phyloP scores from a whole-genome alignment of 2,888 invertebrate genomes.

The Calliphora vomitoria region DNA sequence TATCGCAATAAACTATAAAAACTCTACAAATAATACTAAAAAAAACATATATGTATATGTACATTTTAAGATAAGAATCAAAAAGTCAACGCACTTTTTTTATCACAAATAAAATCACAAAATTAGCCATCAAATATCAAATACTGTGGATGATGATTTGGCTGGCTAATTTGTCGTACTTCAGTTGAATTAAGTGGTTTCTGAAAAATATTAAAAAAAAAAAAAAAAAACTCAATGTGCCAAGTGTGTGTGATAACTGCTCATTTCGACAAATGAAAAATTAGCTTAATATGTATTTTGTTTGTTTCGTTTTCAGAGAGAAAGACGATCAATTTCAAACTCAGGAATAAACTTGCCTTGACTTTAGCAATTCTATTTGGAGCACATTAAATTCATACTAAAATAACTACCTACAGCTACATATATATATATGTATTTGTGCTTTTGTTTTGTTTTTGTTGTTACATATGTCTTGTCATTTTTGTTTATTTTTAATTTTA shows the following conservation, averaged over 20 bases:
- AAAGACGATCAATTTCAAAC: neutral
- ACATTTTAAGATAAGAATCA: constrained; percentile 3
- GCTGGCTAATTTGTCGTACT: constrained; percentile 48
- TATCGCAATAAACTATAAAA: constrained; percentile 32
- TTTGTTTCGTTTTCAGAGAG: neutral
- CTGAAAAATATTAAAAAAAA: neutral
- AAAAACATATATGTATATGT: neutral
- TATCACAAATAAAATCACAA: constrained; percentile 4
- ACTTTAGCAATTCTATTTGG: neutral
- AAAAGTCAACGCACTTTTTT: constrained; percentile 57
- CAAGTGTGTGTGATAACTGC: neutral
- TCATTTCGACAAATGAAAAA: constrained; percentile 21
- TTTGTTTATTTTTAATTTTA: constrained; percentile 34
- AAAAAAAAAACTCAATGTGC: neutral
- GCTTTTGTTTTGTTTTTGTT: too few species aligned
- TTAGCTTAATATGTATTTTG: neutral
- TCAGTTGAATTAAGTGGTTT: constrained; percentile 40
- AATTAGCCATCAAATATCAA: constrained; percentile 33
- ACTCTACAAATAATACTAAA: neutral
- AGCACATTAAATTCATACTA: neutral
- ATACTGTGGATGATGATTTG: neutral
- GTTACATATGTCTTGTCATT: neutral
- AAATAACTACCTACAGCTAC: neutral
- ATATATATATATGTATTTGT: too few species aligned
- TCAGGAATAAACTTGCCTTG: constrained; percentile 6